Conservation (phyloP, 1,140 invertebrate genomes). For the Sinonovacula constricta region DNA sequence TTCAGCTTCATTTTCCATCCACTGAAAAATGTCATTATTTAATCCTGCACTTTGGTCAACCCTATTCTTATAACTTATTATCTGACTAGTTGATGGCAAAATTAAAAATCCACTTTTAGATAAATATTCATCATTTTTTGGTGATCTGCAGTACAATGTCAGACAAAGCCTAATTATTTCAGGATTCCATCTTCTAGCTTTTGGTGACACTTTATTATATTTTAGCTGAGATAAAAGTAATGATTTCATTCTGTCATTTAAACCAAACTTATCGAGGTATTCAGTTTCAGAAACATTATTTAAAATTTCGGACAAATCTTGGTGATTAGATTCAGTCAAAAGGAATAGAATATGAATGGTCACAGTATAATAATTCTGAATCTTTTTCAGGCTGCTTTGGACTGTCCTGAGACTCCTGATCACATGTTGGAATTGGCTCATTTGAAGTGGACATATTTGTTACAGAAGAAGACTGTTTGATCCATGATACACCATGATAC, state of each 20-base stretch:
- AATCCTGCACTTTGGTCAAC: constrained; percentile 42
- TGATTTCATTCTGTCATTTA: constrained; percentile 1
- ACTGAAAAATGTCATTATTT: constrained; percentile 25
- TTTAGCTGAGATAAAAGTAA: constrained; percentile 10
- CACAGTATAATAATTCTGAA: background rate
- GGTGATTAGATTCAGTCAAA: background rate
- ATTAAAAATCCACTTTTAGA: constrained; percentile 34
- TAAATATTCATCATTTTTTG: constrained; percentile 30
- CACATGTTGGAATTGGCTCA: background rate
- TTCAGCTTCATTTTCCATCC: constrained; percentile 46
- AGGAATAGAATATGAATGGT: background rate
- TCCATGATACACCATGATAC: constrained; percentile 4
- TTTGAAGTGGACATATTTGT: background rate
- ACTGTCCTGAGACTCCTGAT: background rate
- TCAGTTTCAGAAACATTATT: background rate
- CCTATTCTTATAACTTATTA: constrained; percentile 46
- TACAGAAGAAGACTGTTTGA: background rate
- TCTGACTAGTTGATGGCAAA: constrained; percentile 38
- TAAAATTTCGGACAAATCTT: constrained; percentile 4
- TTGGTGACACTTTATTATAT: background rate
- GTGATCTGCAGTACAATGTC: constrained; percentile 37
- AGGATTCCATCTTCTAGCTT: constrained; percentile 30
- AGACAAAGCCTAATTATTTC: constrained; percentile 48
- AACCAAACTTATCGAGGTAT: background rate
- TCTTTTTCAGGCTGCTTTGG: background rate